phyloP scores from a whole-genome alignment of 2,888 invertebrate genomes.

The Trichogramma evanescens region DNA sequence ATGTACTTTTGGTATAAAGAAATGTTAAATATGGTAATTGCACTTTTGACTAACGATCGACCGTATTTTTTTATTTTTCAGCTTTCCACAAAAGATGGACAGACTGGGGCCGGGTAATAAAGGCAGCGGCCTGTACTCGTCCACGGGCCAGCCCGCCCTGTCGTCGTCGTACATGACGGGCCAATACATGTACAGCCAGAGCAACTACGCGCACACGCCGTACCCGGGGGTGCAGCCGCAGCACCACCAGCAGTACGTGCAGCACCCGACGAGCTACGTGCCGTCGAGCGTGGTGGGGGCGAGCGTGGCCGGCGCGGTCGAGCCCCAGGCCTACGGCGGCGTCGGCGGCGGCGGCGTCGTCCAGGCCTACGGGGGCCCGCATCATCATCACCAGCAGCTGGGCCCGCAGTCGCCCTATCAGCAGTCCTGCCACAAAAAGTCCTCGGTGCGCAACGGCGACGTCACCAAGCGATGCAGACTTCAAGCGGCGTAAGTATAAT shows the following conservation, averaged over 20 bases:
- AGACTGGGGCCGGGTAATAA: conserved; percentile 33
- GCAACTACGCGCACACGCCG: conserved; percentile 38
- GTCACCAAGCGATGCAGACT: conserved; percentile 61
- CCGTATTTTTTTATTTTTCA: conserved; percentile 23
- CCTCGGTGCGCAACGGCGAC: conserved; percentile 59
- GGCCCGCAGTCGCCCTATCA: conserved; percentile 37
- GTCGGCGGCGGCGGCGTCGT: conserved; percentile 33
- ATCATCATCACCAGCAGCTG: not conserved
- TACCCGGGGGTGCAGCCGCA: conserved; percentile 21
- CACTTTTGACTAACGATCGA: no score
- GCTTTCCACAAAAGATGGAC: conserved; percentile 45
- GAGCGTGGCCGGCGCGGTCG: conserved; percentile 26
- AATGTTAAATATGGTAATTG: no score
- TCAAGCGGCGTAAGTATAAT: conserved; percentile 58
- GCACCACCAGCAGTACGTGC: conserved; percentile 36
- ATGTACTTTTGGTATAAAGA: no score
- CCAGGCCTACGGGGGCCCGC: conserved; percentile 39
- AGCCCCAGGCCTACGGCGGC: conserved; percentile 43
- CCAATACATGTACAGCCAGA: conserved; percentile 43
- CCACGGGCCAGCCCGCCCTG: conserved; percentile 32
- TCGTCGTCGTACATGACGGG: conserved; percentile 45
- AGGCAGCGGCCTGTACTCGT: conserved; percentile 38
- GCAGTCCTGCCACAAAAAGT: conserved; percentile 58
- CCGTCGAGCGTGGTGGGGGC: no score
- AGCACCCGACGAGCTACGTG: conserved; percentile 11